Evolutionary conservation across 1,140 invertebrate genomes (phyloP), one percentile per base, ranked within the genome.

Genomic region (Drosophila carrolli): DNA sequence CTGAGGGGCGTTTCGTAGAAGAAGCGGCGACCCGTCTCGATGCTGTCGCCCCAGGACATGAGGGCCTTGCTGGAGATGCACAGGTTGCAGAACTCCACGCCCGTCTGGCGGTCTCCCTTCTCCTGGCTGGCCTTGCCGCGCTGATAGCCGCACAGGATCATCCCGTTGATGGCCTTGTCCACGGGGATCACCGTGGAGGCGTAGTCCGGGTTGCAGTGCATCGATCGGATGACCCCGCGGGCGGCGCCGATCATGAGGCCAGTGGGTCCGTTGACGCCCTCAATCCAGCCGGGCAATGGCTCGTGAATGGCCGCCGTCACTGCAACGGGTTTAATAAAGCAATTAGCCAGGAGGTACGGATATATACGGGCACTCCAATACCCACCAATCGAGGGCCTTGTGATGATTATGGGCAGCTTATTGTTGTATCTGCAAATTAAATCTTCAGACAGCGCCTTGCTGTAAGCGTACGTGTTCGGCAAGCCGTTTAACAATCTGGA

Each of bases 231-330:
- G 0, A 97, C 93, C 65, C 97, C 97, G 93, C 97, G 97, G 48
- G 97, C 97, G 63, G 95, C 95, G 0, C 95, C 96, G 35, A 96
- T 94, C 75, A 97, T 93, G 3, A 97, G 81, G 4, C 96, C 97
- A 47, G 97, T 98, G 0, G 98, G 97, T 35, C 98, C 98, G 92
- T 98, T 99, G 53, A 97, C 94, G 77, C 98, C 99, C 90, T 99
- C 98, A 13, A 99, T 96, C 98, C 98, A 99, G 16, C 98, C 97
- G 1, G 94, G 94, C 23, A 95, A 90, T 0, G 96, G 96, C 80
- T 96, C 96, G 75, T 95, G 95, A 93, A 94, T 95, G 1, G 95
- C 93, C 4, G 95, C 94, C 2, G 93, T 93, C 1, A 97, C 96
- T 96, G 78, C 75, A 58, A 75, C 14, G 50, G 40, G 19, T 57